Conservation (phyloP, 2,797 vertebrate genomes). For the Hozukius guyotensis region DNA sequence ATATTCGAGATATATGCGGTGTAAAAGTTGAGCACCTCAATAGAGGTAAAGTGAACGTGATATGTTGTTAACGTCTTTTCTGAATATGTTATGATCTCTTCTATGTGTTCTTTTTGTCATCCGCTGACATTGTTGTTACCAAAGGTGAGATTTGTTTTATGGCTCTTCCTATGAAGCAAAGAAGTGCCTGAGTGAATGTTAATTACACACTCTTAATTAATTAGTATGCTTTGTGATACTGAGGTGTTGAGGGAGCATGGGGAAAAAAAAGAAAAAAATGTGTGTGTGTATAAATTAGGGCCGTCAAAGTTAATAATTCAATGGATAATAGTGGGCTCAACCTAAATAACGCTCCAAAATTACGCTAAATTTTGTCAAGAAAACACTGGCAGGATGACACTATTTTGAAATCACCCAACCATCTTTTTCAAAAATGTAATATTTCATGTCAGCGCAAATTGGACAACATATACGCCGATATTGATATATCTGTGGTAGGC, state of each 20-base stretch:
- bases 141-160: background rate
- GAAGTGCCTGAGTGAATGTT: too few species aligned
- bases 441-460: too few species aligned
- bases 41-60: background rate
- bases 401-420: too few species aligned
- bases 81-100: background rate
- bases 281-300: too few species aligned
- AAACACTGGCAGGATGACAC: too few species aligned
- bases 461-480: too few species aligned
- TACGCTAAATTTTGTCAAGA: too few species aligned
- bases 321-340: fast-evolving
- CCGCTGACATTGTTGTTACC: background rate
- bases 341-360: too few species aligned
- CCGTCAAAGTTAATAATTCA: too few species aligned
- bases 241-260: background rate
- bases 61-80: background rate
- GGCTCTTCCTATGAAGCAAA: background rate
- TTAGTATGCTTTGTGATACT: background rate
- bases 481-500: background rate
- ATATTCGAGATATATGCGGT: background rate
- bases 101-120: background rate
- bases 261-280: background rate
- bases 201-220: too few species aligned
- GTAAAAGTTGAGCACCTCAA: background rate
- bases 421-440: background rate